These are phyloP conservation scores for Valencia hispanica DNA, from an alignment of 2,797 vertebrate species.

Conservation along the genomic window DNA sequence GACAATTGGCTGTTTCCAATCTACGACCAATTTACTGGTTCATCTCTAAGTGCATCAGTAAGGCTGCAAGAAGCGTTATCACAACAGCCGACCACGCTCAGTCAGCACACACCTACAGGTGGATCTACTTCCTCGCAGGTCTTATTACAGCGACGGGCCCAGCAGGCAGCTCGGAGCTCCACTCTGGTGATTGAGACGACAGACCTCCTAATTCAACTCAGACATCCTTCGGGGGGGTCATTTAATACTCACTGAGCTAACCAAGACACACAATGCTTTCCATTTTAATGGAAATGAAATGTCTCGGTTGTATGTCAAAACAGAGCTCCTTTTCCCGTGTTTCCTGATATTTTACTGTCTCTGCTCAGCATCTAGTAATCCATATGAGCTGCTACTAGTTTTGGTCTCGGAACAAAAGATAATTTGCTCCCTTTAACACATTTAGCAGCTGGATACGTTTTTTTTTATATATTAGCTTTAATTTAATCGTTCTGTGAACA, in stretches of 20 bases:
- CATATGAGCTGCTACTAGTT: constrained; percentile 58
- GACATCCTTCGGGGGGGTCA: constrained; percentile 71
- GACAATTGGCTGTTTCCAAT: background rate
- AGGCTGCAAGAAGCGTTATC: constrained; percentile 64
- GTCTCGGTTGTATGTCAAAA: constrained; percentile 56
- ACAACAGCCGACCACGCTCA: constrained; percentile 58
- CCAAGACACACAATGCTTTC: constrained; percentile 63
- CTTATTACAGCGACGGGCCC: constrained; percentile 60
- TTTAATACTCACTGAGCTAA: constrained; percentile 69
- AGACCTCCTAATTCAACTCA: constrained; percentile 73
- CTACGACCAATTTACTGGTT: background rate
- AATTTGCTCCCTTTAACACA: constrained; percentile 52
- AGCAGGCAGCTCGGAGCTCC: constrained; percentile 37
- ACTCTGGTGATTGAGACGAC: constrained; percentile 67
- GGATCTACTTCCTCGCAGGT: constrained; percentile 74
- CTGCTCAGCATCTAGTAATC: constrained; percentile 57
- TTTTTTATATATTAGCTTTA: constrained; percentile 56
- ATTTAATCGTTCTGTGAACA: constrained; percentile 51
- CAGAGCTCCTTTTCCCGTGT: constrained; percentile 36
- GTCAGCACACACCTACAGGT: constrained; percentile 77
- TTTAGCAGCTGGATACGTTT: constrained; percentile 58
- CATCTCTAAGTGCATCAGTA: constrained; percentile 59
- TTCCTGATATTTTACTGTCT: constrained; percentile 53
- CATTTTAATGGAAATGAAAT: constrained; percentile 59
- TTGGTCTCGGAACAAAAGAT: constrained; percentile 46